phyloP scores from a whole-genome alignment of 2,888 invertebrate genomes.

The Eudemis profundana region DNA sequence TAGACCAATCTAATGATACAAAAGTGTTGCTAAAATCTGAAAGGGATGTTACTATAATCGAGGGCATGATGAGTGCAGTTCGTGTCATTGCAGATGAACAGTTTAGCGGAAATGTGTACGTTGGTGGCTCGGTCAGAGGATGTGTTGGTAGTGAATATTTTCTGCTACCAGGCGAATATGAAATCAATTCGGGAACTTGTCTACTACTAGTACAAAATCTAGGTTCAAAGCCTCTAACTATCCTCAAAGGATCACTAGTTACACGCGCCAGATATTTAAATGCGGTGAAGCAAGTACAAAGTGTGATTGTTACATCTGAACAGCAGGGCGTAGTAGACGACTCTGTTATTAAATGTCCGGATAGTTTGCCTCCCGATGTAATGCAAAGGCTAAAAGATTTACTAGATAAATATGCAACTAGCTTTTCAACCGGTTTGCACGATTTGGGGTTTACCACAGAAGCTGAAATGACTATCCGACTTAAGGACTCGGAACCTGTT shows the following conservation, averaged over 20 bases:
- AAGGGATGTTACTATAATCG: background rate
- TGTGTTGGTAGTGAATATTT: background rate
- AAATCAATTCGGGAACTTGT: background rate
- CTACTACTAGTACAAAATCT: background rate
- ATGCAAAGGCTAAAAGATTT: background rate
- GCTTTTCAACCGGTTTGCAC: background rate
- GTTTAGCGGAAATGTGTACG: constrained; percentile 2
- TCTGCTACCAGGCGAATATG: constrained; percentile 1
- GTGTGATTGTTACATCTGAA: background rate
- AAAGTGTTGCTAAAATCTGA: background rate
- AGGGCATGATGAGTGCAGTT: background rate
- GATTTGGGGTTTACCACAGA: background rate
- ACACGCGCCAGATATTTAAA: background rate
- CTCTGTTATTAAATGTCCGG: background rate
- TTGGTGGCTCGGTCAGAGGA: constrained; percentile 3
- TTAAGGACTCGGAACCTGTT: too few relatives aligned
- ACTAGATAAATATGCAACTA: background rate
- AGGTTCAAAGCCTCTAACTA: background rate
- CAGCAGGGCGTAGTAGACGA: background rate
- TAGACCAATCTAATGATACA: background rate
- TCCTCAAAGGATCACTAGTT: background rate
- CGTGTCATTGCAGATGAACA: background rate
- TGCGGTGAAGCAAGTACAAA: background rate
- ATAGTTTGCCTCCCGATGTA: background rate
- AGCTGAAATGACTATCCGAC: background rate